Percentiles rank a stretch among this genome's conserved stretches.
These are phyloP conservation scores for Dione vanillae DNA, from an alignment of 2,888 invertebrate genomes.

Conservation along the genomic window DNA sequence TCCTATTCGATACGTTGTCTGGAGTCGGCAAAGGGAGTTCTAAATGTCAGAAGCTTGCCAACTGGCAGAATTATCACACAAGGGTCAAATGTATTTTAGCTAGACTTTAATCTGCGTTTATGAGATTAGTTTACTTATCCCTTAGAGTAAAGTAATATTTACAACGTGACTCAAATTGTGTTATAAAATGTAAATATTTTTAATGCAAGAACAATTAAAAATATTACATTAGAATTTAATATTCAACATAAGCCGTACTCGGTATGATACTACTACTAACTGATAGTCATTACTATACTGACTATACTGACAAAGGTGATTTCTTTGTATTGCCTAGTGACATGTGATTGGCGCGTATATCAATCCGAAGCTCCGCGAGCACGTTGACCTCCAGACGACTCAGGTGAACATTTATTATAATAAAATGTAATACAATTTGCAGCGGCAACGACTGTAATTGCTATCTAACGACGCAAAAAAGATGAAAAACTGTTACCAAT, in stretches of 20 bases:
- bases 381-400: slow-evolving; percentile 73
- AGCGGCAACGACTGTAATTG: slow-evolving; percentile 57
- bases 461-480: slow-evolving; percentile 61
- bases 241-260: too few relatives aligned
- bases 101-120: slow-evolving; percentile 38
- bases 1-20: slow-evolving; percentile 57
- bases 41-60: slow-evolving; percentile 64
- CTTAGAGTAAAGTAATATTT: slow-evolving; percentile 11
- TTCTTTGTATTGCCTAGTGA: slow-evolving; percentile 43
- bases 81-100: slow-evolving; percentile 55
- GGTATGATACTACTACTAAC: too few relatives aligned
- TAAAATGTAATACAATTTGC: slow-evolving; percentile 56
- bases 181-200: slow-evolving; percentile 2
- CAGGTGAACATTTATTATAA: slow-evolving; percentile 63
- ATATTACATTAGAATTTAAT: neutral
- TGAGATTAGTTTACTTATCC: too few relatives aligned
- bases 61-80: slow-evolving; percentile 58
- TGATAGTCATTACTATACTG: too few relatives aligned
- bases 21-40: slow-evolving; percentile 60
- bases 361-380: slow-evolving; percentile 55
- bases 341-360: slow-evolving; percentile 68
- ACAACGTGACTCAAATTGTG: neutral
- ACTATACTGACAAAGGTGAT: slow-evolving; percentile 26
- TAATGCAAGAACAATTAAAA: slow-evolving; percentile 1
- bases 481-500: slow-evolving; percentile 51